Evolutionary conservation across 2,113 vertebrate species (phyloP).

Genomic region (Tor tambroides): DNA sequence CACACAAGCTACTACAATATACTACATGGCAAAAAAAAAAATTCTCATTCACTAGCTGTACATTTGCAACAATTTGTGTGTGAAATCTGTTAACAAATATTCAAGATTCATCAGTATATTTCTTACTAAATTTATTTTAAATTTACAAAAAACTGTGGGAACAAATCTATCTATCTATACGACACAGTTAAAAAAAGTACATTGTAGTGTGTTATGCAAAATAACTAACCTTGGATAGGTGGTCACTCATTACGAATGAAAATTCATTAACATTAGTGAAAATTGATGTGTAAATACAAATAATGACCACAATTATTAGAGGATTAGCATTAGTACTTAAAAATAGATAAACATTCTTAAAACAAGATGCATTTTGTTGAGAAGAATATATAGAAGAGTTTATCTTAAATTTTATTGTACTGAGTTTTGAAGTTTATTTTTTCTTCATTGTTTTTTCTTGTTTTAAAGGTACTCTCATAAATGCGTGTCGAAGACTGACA

Average conservation of each 20-base stretch:
- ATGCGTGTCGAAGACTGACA: too few relatives aligned
- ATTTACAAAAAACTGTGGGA: too few relatives aligned
- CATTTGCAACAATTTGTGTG: not conserved
- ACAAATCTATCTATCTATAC: too few relatives aligned
- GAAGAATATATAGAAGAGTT: not conserved
- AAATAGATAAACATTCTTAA: not conserved
- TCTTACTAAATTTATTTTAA: too few relatives aligned
- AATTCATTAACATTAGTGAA: too few relatives aligned
- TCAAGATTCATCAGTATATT: too few relatives aligned
- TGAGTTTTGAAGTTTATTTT: not conserved
- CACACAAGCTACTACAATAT: slow-evolving; percentile 10
- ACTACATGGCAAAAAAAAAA: not conserved
- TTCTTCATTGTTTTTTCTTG: not conserved
- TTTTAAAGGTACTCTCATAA: not conserved
- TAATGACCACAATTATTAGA: too few relatives aligned
- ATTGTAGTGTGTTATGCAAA: not conserved
- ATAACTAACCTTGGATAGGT: not conserved
- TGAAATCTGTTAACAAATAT: not conserved
- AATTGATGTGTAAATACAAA: too few relatives aligned
- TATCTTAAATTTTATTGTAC: not conserved
- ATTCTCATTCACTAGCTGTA: not conserved
- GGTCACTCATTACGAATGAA: not conserved
- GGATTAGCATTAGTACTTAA: too few relatives aligned
- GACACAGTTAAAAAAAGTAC: not conserved
- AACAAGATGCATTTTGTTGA: not conserved